phyloP scores from a whole-genome alignment of 2,113 vertebrate species.

The Anhinga anhinga region DNA sequence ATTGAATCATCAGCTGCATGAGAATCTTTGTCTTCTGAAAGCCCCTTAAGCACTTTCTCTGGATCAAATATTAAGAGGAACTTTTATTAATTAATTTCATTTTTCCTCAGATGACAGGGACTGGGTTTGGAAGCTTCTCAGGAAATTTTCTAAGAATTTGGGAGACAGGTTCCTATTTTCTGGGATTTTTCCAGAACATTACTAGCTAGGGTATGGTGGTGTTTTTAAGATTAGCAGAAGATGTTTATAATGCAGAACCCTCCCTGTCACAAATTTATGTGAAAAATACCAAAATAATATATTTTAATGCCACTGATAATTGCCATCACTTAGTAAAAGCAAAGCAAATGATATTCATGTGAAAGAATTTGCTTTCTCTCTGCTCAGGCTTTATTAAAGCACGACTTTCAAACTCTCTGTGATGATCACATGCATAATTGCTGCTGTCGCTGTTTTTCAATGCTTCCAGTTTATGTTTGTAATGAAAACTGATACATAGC shows the following conservation, averaged over 20 bases:
- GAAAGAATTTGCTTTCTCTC: background rate
- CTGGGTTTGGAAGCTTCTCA: background rate
- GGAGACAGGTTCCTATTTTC: background rate
- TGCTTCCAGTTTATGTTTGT: background rate
- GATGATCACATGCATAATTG: background rate
- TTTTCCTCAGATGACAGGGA: background rate
- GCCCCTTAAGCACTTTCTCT: constrained; percentile 24
- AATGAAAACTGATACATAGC: background rate
- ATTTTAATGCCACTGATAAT: constrained; percentile 14
- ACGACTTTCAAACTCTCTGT: background rate
- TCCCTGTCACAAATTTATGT: background rate
- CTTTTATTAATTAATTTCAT: constrained; percentile 20
- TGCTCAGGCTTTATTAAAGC: background rate
- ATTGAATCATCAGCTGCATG: constrained; percentile 58
- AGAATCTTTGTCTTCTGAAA: constrained; percentile 53
- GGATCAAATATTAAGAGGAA: constrained; percentile 47
- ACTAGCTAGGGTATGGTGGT: background rate
- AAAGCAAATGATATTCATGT: background rate
- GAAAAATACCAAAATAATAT: background rate
- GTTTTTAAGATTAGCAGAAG: background rate
- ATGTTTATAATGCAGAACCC: background rate
- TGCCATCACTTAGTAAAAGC: background rate
- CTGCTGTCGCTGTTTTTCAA: background rate
- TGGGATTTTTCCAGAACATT: background rate
- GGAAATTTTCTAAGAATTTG: background rate